A percentile compares a stretch with the other conserved stretches of the same genome.
Conservation (phyloP, 1,140 invertebrate species). For the Zaprionus nigranus region DNA sequence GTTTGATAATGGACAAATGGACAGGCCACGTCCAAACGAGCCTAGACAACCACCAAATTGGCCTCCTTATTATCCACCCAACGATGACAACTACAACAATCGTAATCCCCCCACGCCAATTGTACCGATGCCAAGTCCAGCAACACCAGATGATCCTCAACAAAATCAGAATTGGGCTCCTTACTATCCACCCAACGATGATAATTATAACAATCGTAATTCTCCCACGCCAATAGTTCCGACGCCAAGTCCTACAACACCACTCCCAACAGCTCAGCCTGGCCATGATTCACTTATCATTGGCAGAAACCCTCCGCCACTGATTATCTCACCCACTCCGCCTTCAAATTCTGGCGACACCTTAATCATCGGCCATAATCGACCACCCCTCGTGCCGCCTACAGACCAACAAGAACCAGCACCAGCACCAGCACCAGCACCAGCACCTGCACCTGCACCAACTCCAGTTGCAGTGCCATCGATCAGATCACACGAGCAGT, state of each 20-base stretch:
- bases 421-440: not conserved
- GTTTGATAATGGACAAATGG: not conserved
- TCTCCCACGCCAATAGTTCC: not conserved
- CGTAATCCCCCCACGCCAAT: constrained; percentile 19
- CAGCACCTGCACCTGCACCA: not conserved
- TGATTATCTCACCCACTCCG: constrained; percentile 21
- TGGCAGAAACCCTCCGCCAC: not conserved
- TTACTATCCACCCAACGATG: not conserved
- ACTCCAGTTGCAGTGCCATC: not conserved
- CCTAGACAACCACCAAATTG: not conserved
- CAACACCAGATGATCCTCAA: not conserved
- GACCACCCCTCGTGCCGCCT: constrained; percentile 18
- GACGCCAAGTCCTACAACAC: not conserved
- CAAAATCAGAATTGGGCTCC: not conserved
- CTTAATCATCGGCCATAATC: constrained; percentile 29
- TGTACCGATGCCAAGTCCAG: constrained; percentile 1
- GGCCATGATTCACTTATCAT: constrained; percentile 3
- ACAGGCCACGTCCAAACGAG: not conserved
- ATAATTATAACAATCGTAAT: constrained; percentile 6
- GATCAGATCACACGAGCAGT: constrained; percentile 1
- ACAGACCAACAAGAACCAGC: not conserved
- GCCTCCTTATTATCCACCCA: not conserved
- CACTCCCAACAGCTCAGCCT: not conserved
- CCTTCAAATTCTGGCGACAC: constrained; percentile 19
- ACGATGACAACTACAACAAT: not conserved